Evolutionary conservation across 2,113 vertebrate species (phyloP).

Genomic region (Penelope pileata): DNA sequence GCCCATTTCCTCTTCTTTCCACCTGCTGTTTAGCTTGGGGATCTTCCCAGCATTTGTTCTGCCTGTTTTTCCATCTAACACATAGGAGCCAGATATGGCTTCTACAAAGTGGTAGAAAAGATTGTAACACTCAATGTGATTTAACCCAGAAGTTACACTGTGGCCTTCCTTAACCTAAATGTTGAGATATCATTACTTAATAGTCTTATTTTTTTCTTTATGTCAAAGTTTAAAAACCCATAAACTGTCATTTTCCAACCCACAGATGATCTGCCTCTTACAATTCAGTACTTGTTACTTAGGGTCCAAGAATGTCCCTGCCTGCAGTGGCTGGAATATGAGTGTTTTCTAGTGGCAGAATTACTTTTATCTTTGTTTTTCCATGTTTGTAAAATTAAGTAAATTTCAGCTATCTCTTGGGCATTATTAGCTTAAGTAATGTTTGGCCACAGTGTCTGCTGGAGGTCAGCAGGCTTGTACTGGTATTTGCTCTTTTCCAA

Average conservation of each 20-base stretch:
- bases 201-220: neutral
- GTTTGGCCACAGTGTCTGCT: neutral
- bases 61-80: neutral
- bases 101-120: neutral
- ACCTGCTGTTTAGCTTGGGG: neutral
- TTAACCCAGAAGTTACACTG: accelerated
- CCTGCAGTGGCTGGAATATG: neutral
- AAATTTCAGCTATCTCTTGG: neutral
- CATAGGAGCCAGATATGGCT: neutral
- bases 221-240: neutral
- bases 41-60: neutral
- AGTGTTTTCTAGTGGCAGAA: neutral
- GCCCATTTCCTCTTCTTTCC: neutral
- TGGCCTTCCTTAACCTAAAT: neutral
- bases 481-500: neutral
- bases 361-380: neutral
- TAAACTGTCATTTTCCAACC: neutral
- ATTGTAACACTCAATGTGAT: neutral
- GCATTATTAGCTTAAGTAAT: neutral
- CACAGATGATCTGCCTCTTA: neutral
- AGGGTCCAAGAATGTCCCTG: neutral
- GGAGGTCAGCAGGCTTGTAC: neutral
- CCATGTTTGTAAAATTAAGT: neutral
- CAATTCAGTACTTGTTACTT: neutral
- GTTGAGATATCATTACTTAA: neutral